These are phyloP conservation scores for Hippopotamyrus pictus DNA, from an alignment of 2,797 vertebrate species.

Conservation along the genomic window DNA sequence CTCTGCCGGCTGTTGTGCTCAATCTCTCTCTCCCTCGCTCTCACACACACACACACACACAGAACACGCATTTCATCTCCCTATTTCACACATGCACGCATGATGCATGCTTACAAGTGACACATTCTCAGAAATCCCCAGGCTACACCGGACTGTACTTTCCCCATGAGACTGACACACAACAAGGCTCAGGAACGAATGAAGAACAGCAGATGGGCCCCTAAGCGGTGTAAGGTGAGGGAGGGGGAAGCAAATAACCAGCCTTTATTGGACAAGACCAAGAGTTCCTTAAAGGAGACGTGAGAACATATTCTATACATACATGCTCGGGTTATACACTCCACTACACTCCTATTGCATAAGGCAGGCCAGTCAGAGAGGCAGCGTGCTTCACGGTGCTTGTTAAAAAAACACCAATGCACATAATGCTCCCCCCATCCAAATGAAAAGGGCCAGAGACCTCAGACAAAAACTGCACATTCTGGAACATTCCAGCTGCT, in stretches of 20 bases:
- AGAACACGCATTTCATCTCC: background rate
- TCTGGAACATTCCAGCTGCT: background rate
- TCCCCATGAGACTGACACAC: background rate
- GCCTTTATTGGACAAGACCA: background rate
- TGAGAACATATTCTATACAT: background rate
- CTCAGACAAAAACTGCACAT: too few species aligned
- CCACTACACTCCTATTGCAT: background rate
- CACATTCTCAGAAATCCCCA: background rate
- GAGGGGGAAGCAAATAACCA: background rate
- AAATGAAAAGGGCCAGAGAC: background rate
- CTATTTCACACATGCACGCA: background rate
- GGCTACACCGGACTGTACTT: background rate
- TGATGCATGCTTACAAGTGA: background rate
- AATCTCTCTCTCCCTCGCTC: background rate
- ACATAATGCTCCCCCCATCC: background rate
- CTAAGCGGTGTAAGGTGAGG: background rate
- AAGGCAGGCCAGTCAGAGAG: background rate
- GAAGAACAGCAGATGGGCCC: background rate
- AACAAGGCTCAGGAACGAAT: background rate
- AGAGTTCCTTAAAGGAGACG: background rate
- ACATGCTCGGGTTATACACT: background rate
- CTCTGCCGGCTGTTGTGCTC: background rate
- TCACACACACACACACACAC: background rate
- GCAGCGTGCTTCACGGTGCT: background rate
- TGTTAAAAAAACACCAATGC: background rate